Evolutionary conservation across 92 coral and sea anemone species (phyloP).

Genomic region (Phenganax stokvisi): DNA sequence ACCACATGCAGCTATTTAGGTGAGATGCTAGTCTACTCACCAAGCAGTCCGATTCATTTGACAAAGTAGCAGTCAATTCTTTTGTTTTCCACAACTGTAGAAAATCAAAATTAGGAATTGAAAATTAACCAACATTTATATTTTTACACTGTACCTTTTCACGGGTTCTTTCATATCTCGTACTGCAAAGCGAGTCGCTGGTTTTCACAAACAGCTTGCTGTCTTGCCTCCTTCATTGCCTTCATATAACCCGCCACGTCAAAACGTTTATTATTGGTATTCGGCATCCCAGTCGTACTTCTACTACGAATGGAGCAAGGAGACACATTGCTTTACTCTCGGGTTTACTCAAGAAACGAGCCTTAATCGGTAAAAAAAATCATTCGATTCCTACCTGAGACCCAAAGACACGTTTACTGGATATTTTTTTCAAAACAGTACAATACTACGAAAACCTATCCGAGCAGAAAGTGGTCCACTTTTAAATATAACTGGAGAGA

Average conservation of each 20-base stretch:
- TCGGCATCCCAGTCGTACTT: constrained; percentile 49
- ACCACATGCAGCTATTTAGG: not conserved
- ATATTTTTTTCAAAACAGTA: not conserved
- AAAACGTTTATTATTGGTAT: constrained; percentile 51
- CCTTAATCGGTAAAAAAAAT: constrained; percentile 47
- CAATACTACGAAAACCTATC: constrained; percentile 19
- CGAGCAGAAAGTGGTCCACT: not conserved
- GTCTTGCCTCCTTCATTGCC: constrained; percentile 55
- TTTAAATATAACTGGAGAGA: not conserved
- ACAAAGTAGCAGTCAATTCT: constrained; percentile 26
- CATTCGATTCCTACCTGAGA: constrained; percentile 48
- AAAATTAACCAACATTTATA: not conserved
- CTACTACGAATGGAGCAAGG: not conserved
- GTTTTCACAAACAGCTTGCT: constrained; percentile 40
- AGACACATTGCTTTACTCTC: constrained; percentile 38
- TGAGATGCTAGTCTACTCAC: constrained; percentile 7
- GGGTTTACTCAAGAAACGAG: constrained; percentile 32
- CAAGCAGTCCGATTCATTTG: constrained; percentile 19
- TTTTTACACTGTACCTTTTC: constrained; percentile 27
- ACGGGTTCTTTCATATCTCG: constrained; percentile 1
- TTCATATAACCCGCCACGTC: constrained; percentile 50
- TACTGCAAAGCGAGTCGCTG: constrained; percentile 11
- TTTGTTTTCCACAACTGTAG: constrained; percentile 2
- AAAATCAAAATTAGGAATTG: constrained; percentile 1
- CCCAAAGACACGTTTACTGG: constrained; percentile 26